phyloP scores from a whole-genome alignment of 2,113 vertebrate species.

The Cephalopterus ornatus region DNA sequence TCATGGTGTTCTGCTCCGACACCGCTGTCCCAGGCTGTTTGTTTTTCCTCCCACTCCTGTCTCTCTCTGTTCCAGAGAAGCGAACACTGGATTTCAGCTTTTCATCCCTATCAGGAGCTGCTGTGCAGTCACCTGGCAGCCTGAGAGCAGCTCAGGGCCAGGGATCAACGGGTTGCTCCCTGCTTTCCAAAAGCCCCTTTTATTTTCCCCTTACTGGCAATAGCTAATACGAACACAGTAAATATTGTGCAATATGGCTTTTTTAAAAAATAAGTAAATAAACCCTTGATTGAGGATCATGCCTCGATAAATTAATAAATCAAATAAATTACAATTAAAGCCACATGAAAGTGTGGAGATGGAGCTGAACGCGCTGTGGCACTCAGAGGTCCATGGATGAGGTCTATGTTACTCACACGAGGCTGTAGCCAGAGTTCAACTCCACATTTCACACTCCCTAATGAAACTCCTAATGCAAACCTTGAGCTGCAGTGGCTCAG shows the following conservation, averaged over 20 bases:
- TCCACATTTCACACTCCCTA: not conserved
- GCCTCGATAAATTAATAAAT: not conserved
- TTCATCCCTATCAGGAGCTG: not conserved
- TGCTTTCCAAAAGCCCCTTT: not conserved
- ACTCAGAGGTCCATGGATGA: not conserved
- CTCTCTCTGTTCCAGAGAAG: not conserved
- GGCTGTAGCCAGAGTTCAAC: not conserved
- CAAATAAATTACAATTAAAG: not conserved
- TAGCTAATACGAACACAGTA: accelerated
- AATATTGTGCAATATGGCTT: accelerated
- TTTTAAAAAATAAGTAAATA: not conserved
- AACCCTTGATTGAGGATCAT: not conserved
- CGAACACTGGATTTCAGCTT: not conserved
- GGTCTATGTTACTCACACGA: not conserved
- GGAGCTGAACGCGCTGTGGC: not conserved
- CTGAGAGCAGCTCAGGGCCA: not conserved
- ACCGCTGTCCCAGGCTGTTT: not conserved
- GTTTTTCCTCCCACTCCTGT: not conserved
- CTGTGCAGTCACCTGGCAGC: not conserved
- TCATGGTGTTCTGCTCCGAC: accelerated
- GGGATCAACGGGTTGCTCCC: not conserved
- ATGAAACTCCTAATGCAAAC: not conserved
- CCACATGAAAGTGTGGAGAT: not conserved
- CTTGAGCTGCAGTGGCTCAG: not conserved
- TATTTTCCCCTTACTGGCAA: not conserved